These are phyloP conservation scores for Thomomys bottae DNA, from an alignment of 2,113 vertebrate genomes.

Conservation along the genomic window DNA sequence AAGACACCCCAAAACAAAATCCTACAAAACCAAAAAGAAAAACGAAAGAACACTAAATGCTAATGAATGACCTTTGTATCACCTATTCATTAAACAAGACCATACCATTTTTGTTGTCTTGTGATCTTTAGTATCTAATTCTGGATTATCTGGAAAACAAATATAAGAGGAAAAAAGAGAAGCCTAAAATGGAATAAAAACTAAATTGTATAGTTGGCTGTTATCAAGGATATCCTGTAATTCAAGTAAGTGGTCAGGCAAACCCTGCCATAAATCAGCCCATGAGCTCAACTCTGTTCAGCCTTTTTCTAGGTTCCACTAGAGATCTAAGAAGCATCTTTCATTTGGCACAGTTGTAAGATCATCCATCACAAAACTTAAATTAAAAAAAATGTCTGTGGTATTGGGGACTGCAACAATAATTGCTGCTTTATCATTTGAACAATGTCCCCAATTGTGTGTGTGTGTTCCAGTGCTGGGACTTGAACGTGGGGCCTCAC, in stretches of 20 bases:
- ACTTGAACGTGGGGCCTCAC: neutral
- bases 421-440: no score
- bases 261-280: constrained; percentile 51
- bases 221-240: constrained; percentile 65
- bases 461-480: neutral
- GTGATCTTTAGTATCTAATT: constrained; percentile 50
- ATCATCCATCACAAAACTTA: neutral
- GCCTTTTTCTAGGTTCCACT: neutral
- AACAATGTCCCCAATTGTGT: no score
- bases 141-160: constrained; percentile 57
- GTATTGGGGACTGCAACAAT: no score
- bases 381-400: neutral
- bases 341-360: constrained; percentile 51
- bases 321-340: neutral
- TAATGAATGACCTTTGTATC: neutral
- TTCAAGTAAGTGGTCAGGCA: constrained; percentile 60
- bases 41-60: no score
- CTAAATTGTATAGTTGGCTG: constrained; percentile 74
- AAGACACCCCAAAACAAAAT: no score
- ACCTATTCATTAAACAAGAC: neutral
- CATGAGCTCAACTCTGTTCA: constrained; percentile 14
- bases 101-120: neutral
- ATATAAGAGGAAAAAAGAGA: neutral
- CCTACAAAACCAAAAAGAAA: constrained; percentile 14
- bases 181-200: constrained; percentile 83